phyloP scores from a whole-genome alignment of 2,113 vertebrate species.

The Laticauda colubrina region DNA sequence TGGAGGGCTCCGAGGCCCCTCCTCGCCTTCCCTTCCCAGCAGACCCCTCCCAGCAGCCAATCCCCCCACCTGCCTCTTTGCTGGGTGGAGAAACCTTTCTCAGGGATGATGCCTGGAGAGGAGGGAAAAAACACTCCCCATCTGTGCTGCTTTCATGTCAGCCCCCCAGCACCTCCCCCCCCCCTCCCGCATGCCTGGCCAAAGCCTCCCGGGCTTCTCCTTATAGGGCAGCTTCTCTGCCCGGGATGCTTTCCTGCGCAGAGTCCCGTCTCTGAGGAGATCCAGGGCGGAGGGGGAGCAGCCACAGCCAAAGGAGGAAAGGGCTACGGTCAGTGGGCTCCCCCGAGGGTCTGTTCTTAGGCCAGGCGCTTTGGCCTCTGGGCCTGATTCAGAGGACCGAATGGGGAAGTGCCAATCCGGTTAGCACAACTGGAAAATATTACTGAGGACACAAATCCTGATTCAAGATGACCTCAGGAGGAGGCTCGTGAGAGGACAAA shows the following conservation, averaged over 20 bases:
- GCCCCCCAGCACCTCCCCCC: not conserved
- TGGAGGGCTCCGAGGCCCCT: fast-evolving
- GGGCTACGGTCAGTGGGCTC: not conserved
- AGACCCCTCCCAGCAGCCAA: not conserved
- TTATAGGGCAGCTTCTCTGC: not conserved
- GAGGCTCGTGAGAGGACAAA: not conserved
- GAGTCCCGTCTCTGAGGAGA: not conserved
- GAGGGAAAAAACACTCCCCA: not conserved
- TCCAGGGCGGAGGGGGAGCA: not conserved
- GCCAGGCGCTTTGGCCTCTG: not conserved
- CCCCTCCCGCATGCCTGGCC: not conserved
- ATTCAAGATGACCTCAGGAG: not conserved
- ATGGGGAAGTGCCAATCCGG: not conserved
- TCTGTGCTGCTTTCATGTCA: not conserved
- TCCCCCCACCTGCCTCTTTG: not conserved
- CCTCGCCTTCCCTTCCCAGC: not conserved
- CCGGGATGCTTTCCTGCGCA: not conserved
- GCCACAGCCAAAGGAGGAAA: not conserved
- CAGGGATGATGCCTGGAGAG: not conserved
- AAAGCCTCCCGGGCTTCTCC: not conserved
- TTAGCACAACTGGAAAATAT: not conserved
- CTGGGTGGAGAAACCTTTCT: not conserved
- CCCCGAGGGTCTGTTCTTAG: not conserved
- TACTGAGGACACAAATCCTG: not conserved
- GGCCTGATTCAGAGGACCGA: not conserved